Evolutionary conservation across 2,113 vertebrate genomes (phyloP).

Genomic region (Camelus bactrianus): DNA sequence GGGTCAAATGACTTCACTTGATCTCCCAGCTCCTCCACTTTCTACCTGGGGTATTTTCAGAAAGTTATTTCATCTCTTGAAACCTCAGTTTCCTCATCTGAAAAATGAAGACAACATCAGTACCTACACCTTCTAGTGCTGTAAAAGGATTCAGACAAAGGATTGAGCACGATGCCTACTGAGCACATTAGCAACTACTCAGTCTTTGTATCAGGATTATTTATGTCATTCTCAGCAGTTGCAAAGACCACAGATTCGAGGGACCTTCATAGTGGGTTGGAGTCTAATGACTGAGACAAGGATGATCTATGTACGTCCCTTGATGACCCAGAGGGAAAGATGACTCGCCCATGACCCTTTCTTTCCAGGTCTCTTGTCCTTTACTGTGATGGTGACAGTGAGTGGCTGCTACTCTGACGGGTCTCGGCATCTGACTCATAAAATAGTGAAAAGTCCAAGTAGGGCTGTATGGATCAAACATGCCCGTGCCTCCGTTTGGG

Average conservation of each 20-base stretch:
- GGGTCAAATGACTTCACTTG: background rate
- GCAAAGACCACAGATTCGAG: background rate
- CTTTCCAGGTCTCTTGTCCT: background rate
- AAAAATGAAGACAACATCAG: background rate
- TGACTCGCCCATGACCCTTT: background rate
- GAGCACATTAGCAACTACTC: background rate
- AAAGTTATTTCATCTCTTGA: background rate
- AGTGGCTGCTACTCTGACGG: background rate
- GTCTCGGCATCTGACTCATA: background rate
- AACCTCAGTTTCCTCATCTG: slow-evolving; percentile 2
- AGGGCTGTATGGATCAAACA: background rate
- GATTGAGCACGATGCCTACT: background rate
- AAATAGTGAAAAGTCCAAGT: background rate
- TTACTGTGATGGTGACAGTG: background rate
- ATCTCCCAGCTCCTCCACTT: background rate
- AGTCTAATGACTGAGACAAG: background rate
- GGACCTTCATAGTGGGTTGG: background rate
- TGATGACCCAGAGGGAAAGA: background rate
- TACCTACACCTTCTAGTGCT: background rate
- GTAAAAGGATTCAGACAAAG: slow-evolving; percentile 15
- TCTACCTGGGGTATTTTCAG: background rate
- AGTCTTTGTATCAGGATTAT: background rate
- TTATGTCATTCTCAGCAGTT: background rate
- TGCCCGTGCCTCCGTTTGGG: background rate
- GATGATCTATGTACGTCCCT: background rate